Base-by-base conservation (phyloP, 2,113 vertebrate genomes). In the Pelvicachromis taeniatus region DNA sequence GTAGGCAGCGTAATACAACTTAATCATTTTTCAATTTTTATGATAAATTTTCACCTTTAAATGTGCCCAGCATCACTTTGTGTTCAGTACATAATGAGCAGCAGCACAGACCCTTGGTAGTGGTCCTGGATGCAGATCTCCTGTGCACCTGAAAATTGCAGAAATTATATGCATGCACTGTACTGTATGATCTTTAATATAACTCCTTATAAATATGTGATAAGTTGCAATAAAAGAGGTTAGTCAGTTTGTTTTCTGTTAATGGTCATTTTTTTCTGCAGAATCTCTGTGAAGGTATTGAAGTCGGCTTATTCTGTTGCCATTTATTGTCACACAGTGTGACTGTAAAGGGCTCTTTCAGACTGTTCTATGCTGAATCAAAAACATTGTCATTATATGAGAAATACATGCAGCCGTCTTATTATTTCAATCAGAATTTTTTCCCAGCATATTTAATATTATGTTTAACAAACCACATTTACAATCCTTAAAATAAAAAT, bases 361-460 rank as follows among this genome's bases (percentile, higher is more conserved):
- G 61, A n/a, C 19, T 38, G 38, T 13, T 3, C 12, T 42, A 21
- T 42, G 19, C 6, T 2, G 19, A 65, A 14, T 42, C 38, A 42
- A 70, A 42, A 45, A 42, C 4, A 26, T 45, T 16, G n/a, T 70
- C 38, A 45, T 10, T 70, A 7, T 42, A 45, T 45, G 0, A 45
- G n/a, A 70, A 42, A 70, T 45, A 70, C 65, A 0, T 45, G 38
- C 38, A 70, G 13, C n/a, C 0, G 3, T 14, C 12, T 42, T 40
- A 42, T 3, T 9, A 35, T 23, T 14, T 70, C 38, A 70, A 14
- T 70, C 2, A 26, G 63, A 45, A 68, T 0, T 16, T 59, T 16
- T 59, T 59, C 50, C 31, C 26, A 0, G 0, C 16, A 0, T 59
- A 0, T 33, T 33, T 0, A 59, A 33, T 59, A 59, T 59, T 31